Base-by-base conservation (phyloP, 2,113 vertebrate species). In the Hemichromis elongatus region DNA sequence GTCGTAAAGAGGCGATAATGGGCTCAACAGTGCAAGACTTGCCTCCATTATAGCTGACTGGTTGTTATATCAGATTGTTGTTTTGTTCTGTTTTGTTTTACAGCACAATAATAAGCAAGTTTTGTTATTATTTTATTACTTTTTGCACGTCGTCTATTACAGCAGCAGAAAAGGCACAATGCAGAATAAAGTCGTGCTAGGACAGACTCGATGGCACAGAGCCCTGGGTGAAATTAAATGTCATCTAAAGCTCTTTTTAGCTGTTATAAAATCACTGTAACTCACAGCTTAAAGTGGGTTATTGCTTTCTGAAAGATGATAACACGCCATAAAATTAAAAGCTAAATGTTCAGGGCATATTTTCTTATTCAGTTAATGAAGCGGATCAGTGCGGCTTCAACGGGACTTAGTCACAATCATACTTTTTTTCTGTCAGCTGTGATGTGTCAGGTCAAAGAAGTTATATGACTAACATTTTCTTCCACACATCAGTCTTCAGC, bases 1-100 rank as follows among this genome's bases (percentile, higher is more conserved):
- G 90, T 68, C 80, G 28, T 90, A 90, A 92, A 90, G 88, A 87
- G 81, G 89, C 80, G 55, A 84, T 91, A 87, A 90, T 83, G 80
- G 81, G 88, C 50, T 85, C 61, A 54, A 73, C 80, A 55, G 85
- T 12, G 81, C 86, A 82, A 47, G 86, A 81, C 88, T 82, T 80
- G 21, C 75, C 26, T 86, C 80, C 83, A 85, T 89, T 87, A 89
- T 3, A 55, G 86, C 86, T 81, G 79, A 84, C 80, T 73, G 45
- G 68, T 40, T 81, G 80, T 82, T 75, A 81, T 83, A 68, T n/a
- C 73, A 86, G 70, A 45, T 13, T 77, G 52, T 87, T 82, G 47
- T 84, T 90, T 87, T 57, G 54, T 89, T 79, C 61, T 26, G 56
- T 84, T 50, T 52, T 82, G 61, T 86, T 77, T 77, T 86, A 86